A percentile compares a stretch with the other conserved stretches of the same genome.
phyloP scores from a whole-genome alignment of 2,888 invertebrate genomes.

The Balanococcus diminutus region DNA sequence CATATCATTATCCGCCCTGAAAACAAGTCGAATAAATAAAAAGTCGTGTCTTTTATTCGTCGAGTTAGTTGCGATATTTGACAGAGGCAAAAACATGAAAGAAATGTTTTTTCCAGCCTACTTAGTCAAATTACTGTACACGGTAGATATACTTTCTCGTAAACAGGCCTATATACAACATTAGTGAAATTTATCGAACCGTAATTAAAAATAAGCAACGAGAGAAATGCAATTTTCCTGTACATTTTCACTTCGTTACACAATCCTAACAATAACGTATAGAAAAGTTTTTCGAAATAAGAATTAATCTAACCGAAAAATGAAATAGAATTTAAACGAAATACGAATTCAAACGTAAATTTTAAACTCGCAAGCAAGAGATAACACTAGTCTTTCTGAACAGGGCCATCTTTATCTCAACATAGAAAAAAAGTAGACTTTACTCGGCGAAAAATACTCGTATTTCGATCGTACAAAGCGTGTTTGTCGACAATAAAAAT shows the following conservation, averaged over 20 bases:
- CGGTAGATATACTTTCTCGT: neutral
- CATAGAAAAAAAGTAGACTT: neutral
- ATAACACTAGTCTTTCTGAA: neutral
- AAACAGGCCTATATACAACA: neutral
- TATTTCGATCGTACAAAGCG: conserved; percentile 25
- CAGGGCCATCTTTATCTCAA: neutral
- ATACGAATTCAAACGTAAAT: conserved; percentile 32
- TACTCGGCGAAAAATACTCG: neutral
- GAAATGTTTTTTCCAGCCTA: neutral
- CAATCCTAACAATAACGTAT: conserved; percentile 10
- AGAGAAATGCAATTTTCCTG: conserved; percentile 41
- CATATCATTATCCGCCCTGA: neutral
- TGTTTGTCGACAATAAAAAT: conserved; percentile 26
- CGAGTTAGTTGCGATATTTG: neutral
- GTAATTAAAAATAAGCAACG: conserved; percentile 39
- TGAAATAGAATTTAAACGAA: conserved; percentile 28
- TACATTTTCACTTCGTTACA: conserved; percentile 43
- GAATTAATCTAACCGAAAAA: conserved; percentile 44
- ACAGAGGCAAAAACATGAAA: neutral
- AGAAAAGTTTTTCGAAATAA: conserved; percentile 24
- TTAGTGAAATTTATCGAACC: conserved; percentile 21
- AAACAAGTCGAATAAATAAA: too few relatives aligned
- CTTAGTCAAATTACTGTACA: conserved; percentile 18
- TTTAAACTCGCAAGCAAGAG: neutral
- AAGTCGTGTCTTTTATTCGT: too few relatives aligned